Conservation (phyloP, 2,113 vertebrate genomes). For the Apeltes quadracus region DNA sequence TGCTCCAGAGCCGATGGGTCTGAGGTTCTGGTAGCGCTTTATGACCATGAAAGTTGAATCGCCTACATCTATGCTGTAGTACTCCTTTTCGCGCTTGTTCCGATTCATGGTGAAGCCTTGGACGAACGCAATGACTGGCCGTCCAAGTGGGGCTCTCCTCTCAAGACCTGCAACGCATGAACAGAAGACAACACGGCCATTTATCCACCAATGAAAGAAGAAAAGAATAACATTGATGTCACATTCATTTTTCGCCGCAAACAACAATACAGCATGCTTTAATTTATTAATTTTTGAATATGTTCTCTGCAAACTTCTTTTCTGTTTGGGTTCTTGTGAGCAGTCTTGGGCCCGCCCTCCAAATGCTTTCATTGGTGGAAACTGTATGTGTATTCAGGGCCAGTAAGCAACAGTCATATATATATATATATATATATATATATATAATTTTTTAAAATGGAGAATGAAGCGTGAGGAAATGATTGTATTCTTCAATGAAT, state of each 20-base stretch:
- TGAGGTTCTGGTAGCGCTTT: constrained; percentile 97
- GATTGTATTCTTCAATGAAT: too few relatives aligned
- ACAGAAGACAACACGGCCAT: neutral
- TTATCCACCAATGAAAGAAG: neutral
- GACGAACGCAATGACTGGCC: constrained; percentile 64
- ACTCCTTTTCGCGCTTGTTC: constrained; percentile 97
- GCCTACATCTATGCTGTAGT: constrained; percentile 97
- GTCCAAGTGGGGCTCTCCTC: constrained; percentile 82
- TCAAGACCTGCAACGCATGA: constrained; percentile 75
- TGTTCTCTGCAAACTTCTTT: too few relatives aligned
- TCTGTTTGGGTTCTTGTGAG: too few relatives aligned
- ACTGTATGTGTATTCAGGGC: too few relatives aligned
- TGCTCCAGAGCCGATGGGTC: constrained; percentile 97
- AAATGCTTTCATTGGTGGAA: too few relatives aligned
- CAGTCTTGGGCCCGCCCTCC: too few relatives aligned
- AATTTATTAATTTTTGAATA: too few relatives aligned
- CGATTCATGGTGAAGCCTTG: constrained; percentile 88
- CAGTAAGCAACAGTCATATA: too few relatives aligned
- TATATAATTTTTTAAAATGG: too few relatives aligned
- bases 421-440: too few relatives aligned
- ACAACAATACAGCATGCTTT: neutral
- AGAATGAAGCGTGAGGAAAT: too few relatives aligned
- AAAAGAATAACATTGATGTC: neutral
- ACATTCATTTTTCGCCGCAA: neutral
- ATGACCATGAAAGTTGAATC: constrained; percentile 97